Evolutionary conservation across 2,113 vertebrate genomes (phyloP).

Genomic region (Nothocercus nigrocapillus): DNA sequence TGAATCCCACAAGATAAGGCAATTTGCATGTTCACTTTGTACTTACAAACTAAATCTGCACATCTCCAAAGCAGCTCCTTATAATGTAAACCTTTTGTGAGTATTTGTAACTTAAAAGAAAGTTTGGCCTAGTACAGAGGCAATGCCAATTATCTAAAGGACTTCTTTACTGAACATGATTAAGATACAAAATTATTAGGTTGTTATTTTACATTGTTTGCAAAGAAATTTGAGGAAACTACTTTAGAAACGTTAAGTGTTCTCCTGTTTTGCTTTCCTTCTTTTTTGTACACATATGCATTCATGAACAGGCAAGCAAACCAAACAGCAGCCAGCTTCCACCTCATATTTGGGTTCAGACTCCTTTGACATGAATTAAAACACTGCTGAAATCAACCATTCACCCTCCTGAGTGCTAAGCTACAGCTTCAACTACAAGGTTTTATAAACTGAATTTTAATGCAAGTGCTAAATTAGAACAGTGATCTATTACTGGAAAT

Average conservation of each 20-base stretch:
- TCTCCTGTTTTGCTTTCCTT: constrained; percentile 65
- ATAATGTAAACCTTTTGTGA: constrained; percentile 94
- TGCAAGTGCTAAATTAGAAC: not conserved
- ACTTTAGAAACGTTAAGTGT: constrained; percentile 75
- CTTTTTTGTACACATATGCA: constrained; percentile 12
- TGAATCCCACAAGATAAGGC: constrained; percentile 99
- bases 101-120: constrained; percentile 88
- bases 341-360: constrained; percentile 31
- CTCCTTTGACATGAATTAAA: constrained; percentile 67
- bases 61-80: constrained; percentile 91
- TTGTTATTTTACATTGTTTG: constrained; percentile 82
- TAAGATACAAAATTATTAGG: constrained; percentile 82
- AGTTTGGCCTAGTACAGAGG: constrained; percentile 84
- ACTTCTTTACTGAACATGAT: constrained; percentile 82
- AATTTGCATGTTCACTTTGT: constrained; percentile 99
- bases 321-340: constrained; percentile 51
- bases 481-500: constrained; percentile 52
- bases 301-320: constrained; percentile 33
- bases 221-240: constrained; percentile 76
- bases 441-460: constrained; percentile 43
- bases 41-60: constrained; percentile 97
- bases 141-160: constrained; percentile 85
- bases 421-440: not conserved
- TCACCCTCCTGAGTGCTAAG: constrained; percentile 24
- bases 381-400: constrained; percentile 59